Percentiles rank a stretch among this genome's conserved stretches.
Conservation (phyloP, 2,113 vertebrate species). For the Plestiodon gilberti region DNA sequence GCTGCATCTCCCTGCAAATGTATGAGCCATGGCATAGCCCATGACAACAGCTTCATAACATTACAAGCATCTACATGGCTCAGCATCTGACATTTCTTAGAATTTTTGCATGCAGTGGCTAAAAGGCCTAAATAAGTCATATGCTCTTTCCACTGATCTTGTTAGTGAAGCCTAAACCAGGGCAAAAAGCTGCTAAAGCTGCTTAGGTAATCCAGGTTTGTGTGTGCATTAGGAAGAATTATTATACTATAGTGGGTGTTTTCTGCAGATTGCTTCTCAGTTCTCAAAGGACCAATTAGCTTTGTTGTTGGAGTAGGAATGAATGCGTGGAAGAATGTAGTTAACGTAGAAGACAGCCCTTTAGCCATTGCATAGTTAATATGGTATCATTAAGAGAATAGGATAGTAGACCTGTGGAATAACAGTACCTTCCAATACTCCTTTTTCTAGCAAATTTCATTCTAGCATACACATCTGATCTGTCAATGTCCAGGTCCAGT, state of each 20-base stretch:
- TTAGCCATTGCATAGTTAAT: neutral
- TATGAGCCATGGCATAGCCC: neutral
- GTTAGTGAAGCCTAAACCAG: neutral
- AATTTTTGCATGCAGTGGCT: neutral
- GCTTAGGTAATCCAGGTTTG: conserved; percentile 1
- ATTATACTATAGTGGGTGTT: neutral
- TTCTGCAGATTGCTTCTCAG: neutral
- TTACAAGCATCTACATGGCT: neutral
- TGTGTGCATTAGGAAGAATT: neutral
- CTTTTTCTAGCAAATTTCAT: neutral
- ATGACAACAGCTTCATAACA: neutral
- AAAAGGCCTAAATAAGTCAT: neutral
- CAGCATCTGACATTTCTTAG: neutral
- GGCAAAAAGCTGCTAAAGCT: conserved; percentile 1
- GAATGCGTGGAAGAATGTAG: neutral
- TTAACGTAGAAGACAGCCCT: neutral
- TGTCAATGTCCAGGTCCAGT: too few species aligned
- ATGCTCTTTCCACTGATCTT: neutral
- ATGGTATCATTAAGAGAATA: neutral
- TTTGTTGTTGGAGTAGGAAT: neutral
- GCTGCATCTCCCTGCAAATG: neutral
- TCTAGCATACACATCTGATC: too few species aligned
- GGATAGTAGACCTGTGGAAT: neutral
- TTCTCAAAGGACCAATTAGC: neutral
- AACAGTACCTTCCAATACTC: neutral